phyloP scores from a whole-genome alignment of 37 sponge, comb jelly and placozoan genomes.

The Beroe forskalii region DNA sequence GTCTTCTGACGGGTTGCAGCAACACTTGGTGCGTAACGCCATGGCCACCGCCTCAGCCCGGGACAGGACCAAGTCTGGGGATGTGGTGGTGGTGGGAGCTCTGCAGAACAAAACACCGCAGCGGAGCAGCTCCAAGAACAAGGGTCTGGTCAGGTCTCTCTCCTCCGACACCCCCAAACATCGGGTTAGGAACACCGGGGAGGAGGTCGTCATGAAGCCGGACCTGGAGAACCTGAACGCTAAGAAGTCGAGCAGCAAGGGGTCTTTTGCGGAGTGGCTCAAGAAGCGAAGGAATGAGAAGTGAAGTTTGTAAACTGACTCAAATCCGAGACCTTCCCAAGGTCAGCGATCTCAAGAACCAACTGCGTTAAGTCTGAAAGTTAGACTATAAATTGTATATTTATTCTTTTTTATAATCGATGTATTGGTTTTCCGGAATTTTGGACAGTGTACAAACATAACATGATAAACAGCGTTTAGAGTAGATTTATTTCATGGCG shows the following conservation, averaged over 20 bases:
- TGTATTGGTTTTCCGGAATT: too few relatives aligned
- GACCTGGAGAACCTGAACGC: constrained; percentile 20
- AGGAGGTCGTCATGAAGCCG: constrained; percentile 33
- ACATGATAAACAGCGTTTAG: too few relatives aligned
- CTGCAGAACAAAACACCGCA: not conserved
- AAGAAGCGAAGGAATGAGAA: constrained; percentile 13
- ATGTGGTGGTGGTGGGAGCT: too few relatives aligned
- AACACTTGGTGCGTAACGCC: not conserved
- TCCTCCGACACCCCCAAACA: not conserved
- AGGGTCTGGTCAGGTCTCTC: not conserved
- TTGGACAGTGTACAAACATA: too few relatives aligned
- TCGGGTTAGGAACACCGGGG: not conserved
- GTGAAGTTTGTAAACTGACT: too few relatives aligned
- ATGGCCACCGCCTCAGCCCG: not conserved
- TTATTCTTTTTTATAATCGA: too few relatives aligned
- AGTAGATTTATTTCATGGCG: too few relatives aligned
- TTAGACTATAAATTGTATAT: too few relatives aligned
- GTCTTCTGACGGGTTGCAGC: not conserved
- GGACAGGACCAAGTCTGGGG: not conserved
- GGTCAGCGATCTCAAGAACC: too few relatives aligned
- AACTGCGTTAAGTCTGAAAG: too few relatives aligned
- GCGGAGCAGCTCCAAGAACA: not conserved
- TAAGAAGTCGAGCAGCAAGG: not conserved
- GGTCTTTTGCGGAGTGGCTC: constrained; percentile 26
- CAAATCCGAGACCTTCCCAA: too few relatives aligned